A percentile compares a stretch with the other conserved stretches of the same genome.
Evolutionary conservation across 2,888 invertebrate genomes (phyloP).

Genomic region (Automeris io): DNA sequence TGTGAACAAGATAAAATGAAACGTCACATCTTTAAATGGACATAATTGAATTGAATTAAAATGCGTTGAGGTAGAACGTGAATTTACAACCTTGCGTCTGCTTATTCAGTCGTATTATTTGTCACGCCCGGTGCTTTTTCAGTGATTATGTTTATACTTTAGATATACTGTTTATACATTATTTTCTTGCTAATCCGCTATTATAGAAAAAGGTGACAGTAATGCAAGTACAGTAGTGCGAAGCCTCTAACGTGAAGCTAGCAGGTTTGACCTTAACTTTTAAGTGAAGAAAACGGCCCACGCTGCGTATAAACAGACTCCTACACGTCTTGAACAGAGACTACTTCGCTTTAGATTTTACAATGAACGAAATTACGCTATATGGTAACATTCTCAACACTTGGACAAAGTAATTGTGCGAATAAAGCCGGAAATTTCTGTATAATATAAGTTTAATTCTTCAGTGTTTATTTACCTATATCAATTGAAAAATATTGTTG

Average conservation of each 20-base stretch:
- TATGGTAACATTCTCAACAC: constrained; percentile 24
- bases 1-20: constrained; percentile 41
- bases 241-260: constrained; percentile 38
- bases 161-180: too few relatives aligned
- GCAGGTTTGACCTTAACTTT: constrained; percentile 57
- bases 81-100: constrained; percentile 45
- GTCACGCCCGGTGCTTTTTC: constrained; percentile 49
- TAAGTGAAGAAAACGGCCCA: constrained; percentile 59
- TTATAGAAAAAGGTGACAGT: constrained; percentile 39
- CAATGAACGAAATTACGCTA: constrained; percentile 43
- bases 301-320: constrained; percentile 61
- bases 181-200: too few relatives aligned
- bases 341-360: constrained; percentile 40
- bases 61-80: constrained; percentile 35
- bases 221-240: constrained; percentile 26
- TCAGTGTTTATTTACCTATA: background rate
- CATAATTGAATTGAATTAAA: constrained; percentile 35
- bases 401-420: constrained; percentile 27
- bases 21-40: constrained; percentile 46
- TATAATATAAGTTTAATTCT: background rate
- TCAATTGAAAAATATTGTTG: background rate
- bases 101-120: constrained; percentile 37
- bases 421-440: constrained; percentile 8
- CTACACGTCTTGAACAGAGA: constrained; percentile 49
- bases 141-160: constrained; percentile 58